Conservation (phyloP, 1,140 invertebrate species). For the Hylaeus volcanicus region DNA sequence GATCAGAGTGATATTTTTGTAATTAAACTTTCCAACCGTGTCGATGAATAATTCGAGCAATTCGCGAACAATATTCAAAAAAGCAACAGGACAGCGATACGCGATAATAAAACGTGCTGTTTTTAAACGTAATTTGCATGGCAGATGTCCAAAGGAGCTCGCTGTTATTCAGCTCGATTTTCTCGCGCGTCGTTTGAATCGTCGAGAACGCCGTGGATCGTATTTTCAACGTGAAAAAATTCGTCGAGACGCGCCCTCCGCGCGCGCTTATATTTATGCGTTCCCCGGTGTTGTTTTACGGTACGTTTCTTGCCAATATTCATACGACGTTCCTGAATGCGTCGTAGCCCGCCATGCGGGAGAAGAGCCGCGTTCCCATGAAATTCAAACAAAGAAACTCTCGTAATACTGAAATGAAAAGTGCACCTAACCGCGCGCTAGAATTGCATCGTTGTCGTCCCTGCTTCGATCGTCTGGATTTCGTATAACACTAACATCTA, state of each 20-base stretch:
- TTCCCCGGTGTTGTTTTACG: conserved; percentile 15
- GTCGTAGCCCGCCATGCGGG: conserved; percentile 47
- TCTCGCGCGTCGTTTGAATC: conserved; percentile 1
- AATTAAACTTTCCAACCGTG: too few relatives aligned
- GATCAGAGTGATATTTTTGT: too few relatives aligned
- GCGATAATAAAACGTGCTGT: too few relatives aligned
- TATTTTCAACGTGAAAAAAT: background rate
- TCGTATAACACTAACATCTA: background rate
- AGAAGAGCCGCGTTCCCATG: conserved; percentile 37
- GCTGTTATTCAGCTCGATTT: background rate
- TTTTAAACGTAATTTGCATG: background rate
- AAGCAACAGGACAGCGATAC: too few relatives aligned
- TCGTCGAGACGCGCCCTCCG: background rate
- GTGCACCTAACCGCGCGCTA: conserved; percentile 11
- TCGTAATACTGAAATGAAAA: conserved; percentile 8
- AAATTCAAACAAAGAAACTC: conserved; percentile 40
- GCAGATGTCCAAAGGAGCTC: background rate
- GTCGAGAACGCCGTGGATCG: background rate
- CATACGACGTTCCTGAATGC: background rate
- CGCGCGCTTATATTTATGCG: background rate
- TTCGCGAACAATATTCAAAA: too few relatives aligned
- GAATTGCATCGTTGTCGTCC: conserved; percentile 22
- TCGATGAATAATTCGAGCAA: too few relatives aligned
- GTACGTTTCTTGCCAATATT: conserved; percentile 44
- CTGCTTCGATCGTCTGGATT: background rate